A percentile compares a stretch with the other conserved stretches of the same genome.
Conservation (phyloP, 2,888 invertebrate species). For the Euzetes globulus region DNA sequence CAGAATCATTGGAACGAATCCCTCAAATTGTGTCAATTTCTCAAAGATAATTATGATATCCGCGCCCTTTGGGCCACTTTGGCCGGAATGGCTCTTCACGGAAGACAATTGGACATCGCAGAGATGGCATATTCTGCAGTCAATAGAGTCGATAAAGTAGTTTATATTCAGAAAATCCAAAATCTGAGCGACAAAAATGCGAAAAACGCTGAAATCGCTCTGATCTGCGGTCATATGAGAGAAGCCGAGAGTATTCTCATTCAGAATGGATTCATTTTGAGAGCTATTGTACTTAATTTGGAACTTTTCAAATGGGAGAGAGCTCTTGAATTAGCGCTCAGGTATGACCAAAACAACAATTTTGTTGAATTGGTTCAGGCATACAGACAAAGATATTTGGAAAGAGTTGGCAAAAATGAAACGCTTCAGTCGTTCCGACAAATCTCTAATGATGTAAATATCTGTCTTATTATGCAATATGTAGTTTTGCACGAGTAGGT, state of each 20-base stretch:
- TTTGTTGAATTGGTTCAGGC: conserved; percentile 65
- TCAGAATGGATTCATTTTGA: conserved; percentile 52
- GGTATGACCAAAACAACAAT: conserved; percentile 60
- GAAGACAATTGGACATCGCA: conserved; percentile 75
- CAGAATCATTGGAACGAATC: conserved; percentile 76
- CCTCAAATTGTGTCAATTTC: conserved; percentile 64
- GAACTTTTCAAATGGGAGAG: conserved; percentile 66
- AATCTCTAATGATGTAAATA: conserved; percentile 37
- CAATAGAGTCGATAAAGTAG: conserved; percentile 64
- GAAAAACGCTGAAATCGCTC: conserved; percentile 60
- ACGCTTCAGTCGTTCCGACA: conserved; percentile 37
- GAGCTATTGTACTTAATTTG: conserved; percentile 64
- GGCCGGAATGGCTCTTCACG: conserved; percentile 80
- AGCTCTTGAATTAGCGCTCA: conserved; percentile 47
- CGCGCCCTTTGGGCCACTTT: conserved; percentile 78
- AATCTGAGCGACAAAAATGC: conserved; percentile 48
- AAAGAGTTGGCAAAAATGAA: conserved; percentile 51
- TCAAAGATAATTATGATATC: conserved; percentile 53
- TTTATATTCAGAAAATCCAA: conserved; percentile 55
- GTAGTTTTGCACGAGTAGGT: neutral
- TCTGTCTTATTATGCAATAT: neutral
- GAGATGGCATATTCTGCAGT: conserved; percentile 91
- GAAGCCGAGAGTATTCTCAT: conserved; percentile 66
- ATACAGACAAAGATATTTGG: conserved; percentile 58
- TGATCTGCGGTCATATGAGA: conserved; percentile 60